Evolutionary conservation across 2,888 invertebrate genomes (phyloP).

Genomic region (Brachyptera putata): DNA sequence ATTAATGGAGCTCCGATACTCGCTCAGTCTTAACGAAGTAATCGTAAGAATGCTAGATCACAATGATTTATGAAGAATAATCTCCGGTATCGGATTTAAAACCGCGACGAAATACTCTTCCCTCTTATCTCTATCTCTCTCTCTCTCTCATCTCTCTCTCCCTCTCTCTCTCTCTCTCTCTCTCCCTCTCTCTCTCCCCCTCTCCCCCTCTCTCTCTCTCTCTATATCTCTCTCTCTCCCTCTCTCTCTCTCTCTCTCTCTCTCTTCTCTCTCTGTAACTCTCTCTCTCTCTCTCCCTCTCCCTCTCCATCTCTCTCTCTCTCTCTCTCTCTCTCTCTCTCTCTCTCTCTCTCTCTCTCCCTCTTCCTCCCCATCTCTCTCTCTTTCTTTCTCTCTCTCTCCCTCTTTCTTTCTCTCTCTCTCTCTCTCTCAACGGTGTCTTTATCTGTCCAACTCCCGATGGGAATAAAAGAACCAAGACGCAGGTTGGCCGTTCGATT

Average conservation of each 20-base stretch:
- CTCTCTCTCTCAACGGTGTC: background rate
- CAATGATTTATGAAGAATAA: conserved; percentile 6
- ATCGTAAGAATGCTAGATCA: background rate
- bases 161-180: background rate
- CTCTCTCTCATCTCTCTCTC: background rate
- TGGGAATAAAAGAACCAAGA: background rate
- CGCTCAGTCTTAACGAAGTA: background rate
- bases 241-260: background rate
- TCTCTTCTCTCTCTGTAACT: background rate
- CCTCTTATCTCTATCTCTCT: no score
- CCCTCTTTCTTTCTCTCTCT: background rate
- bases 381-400: no score
- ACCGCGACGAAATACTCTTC: background rate
- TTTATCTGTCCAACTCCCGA: background rate
- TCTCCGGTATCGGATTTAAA: conserved; percentile 1
- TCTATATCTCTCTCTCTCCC: background rate
- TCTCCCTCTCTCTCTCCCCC: background rate
- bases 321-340: background rate
- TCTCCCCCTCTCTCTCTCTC: background rate
- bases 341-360: background rate
- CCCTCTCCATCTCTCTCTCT: no score
- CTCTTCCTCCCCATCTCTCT: no score
- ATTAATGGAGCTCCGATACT: background rate
- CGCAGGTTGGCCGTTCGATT: conserved; percentile 10
- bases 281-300: background rate